A percentile compares a stretch with the other conserved stretches of the same genome.
These are phyloP conservation scores for Pollenia labialis DNA, from an alignment of 2,888 invertebrate species.

Conservation along the genomic window DNA sequence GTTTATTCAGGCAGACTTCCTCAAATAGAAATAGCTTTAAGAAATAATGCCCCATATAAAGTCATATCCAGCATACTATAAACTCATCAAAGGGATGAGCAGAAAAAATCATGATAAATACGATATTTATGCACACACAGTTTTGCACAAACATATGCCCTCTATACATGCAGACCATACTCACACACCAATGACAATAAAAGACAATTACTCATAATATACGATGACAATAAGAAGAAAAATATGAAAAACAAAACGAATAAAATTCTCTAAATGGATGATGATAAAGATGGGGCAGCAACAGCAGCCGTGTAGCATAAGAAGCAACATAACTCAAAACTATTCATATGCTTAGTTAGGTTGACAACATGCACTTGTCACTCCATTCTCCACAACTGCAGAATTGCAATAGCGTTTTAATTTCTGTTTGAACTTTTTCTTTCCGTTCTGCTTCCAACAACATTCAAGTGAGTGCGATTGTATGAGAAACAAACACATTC, in stretches of 20 bases:
- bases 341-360: conserved; percentile 64
- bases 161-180: background rate
- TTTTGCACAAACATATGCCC: background rate
- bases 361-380: conserved; percentile 69
- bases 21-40: conserved; percentile 20
- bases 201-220: conserved; percentile 72
- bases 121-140: conserved; percentile 34
- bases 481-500: conserved; percentile 58
- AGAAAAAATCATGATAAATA: conserved; percentile 53
- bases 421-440: conserved; percentile 2
- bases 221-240: conserved; percentile 45
- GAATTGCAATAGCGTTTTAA: conserved; percentile 27
- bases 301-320: background rate
- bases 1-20: background rate
- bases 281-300: conserved; percentile 28
- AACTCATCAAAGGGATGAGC: conserved; percentile 31
- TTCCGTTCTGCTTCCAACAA: conserved; percentile 39
- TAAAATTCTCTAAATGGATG: conserved; percentile 40
- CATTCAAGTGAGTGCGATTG: conserved; percentile 54
- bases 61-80: conserved; percentile 35
- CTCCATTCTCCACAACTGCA: conserved; percentile 54
- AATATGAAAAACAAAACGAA: background rate
- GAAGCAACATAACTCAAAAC: conserved; percentile 52
- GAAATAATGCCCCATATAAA: conserved; percentile 59
- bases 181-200: conserved; percentile 55